Conservation (phyloP, 2,113 vertebrate genomes). For the Rafetus swinhoei region DNA sequence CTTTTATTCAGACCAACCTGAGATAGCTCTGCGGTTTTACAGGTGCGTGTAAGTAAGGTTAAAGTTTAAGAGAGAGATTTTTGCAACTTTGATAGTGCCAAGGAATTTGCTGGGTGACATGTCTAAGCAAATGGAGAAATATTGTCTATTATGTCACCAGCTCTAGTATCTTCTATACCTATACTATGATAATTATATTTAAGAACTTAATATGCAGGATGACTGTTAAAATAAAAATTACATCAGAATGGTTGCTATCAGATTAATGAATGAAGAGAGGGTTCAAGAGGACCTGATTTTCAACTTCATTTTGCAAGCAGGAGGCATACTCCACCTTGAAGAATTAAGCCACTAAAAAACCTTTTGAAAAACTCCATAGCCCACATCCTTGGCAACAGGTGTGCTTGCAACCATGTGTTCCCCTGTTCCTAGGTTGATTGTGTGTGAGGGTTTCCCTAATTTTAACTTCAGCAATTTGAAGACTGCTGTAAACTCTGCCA, state of each 20-base stretch:
- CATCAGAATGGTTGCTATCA: neutral
- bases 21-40: slow-evolving; percentile 95
- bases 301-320: neutral
- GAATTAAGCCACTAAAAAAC: neutral
- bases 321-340: neutral
- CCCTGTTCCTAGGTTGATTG: neutral
- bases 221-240: neutral
- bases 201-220: neutral
- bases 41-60: slow-evolving; percentile 78
- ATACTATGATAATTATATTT: neutral
- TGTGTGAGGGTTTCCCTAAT: neutral
- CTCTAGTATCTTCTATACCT: rapidly evolving
- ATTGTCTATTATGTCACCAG: neutral
- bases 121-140: neutral
- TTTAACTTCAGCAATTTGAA: neutral
- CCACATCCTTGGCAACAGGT: neutral
- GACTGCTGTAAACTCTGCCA: neutral
- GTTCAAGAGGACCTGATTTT: neutral
- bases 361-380: neutral
- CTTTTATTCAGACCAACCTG: slow-evolving; percentile 97
- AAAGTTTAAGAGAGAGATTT: neutral
- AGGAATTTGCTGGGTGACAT: neutral
- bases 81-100: slow-evolving; percentile 2
- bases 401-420: neutral
- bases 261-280: neutral